Conservation (phyloP, 1,140 invertebrate genomes). For the Phymorhynchus buccinoides region DNA sequence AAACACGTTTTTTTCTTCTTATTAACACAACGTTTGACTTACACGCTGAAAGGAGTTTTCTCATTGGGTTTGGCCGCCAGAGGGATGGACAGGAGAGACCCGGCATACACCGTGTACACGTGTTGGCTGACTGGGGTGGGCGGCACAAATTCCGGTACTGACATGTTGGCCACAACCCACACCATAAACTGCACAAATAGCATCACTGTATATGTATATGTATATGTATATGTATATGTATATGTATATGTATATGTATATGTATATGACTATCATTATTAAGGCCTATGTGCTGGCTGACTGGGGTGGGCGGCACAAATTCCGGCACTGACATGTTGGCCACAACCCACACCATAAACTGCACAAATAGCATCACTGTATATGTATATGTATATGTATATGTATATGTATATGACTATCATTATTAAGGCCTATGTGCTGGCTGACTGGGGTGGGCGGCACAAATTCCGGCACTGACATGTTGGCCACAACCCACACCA, state of each 20-base stretch:
- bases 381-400: not conserved
- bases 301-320: not conserved
- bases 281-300: not conserved
- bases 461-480: slow-evolving; percentile 31
- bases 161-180: slow-evolving; percentile 21
- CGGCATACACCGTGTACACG: slow-evolving; percentile 34
- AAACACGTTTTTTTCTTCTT: not conserved
- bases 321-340: not conserved
- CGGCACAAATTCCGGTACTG: slow-evolving; percentile 27
- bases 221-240: no score
- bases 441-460: slow-evolving; percentile 1
- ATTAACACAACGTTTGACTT: not conserved
- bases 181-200: slow-evolving; percentile 24
- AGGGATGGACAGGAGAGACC: slow-evolving; percentile 17
- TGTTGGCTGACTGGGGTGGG: slow-evolving; percentile 31
- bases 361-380: not conserved
- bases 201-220: not conserved
- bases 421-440: not conserved
- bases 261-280: not conserved
- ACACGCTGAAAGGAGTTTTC: not conserved
- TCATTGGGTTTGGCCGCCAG: slow-evolving; percentile 14
- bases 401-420: not conserved
- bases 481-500: slow-evolving; percentile 13
- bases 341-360: slow-evolving; percentile 3
- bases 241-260: not conserved